Evolutionary conservation across 2,797 vertebrate genomes (phyloP), one percentile per base, ranked within the genome.

Genomic region (Paguma larvata): DNA sequence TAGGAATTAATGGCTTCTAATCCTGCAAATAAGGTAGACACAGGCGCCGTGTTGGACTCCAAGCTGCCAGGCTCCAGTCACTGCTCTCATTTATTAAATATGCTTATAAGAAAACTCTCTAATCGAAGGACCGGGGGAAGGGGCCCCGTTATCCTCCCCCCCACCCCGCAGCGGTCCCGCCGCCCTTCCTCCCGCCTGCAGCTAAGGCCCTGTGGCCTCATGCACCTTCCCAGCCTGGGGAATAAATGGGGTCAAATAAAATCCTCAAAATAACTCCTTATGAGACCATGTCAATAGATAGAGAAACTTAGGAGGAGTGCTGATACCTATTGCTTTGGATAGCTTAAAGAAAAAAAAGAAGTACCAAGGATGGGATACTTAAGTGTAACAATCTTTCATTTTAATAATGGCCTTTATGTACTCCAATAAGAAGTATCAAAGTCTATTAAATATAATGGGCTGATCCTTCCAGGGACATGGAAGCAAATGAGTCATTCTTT

Each of bases 1-100:
- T 91, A 94, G 98, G 98, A 98, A 98, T 98, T 97, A 98, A 98
- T 97, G 97, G 94, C 98, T 98, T 98, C 96, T 97, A 98, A 98
- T 98, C 98, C 98, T 95, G 77, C 98, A 98, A 98, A 98, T 97
- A 98, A 98, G 98, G 97, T 95, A 96, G 98, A 96, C 97, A 90
- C 72, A 96, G 41, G 97, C 59, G 38, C 87, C 56, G 88, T 89
- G 95, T 84, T 97, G 90, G 94, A 86, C 97, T 97, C 97, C 91
- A 84, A 97, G 97, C 96, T 92, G 96, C 96, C 85, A 94, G 96
- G 93, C 78, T 91, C 67, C 83, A 91, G 96, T 53, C 72, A 15
- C 94, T 97, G 94, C 85, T 97, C 94, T 97, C 95, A 83, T 96
- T 98, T 98, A 97, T 97, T 98, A 97, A 98, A 98, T 97, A 98